Conservation (phyloP, 2,797 vertebrate genomes). For the Sphaeramia orbicularis region DNA sequence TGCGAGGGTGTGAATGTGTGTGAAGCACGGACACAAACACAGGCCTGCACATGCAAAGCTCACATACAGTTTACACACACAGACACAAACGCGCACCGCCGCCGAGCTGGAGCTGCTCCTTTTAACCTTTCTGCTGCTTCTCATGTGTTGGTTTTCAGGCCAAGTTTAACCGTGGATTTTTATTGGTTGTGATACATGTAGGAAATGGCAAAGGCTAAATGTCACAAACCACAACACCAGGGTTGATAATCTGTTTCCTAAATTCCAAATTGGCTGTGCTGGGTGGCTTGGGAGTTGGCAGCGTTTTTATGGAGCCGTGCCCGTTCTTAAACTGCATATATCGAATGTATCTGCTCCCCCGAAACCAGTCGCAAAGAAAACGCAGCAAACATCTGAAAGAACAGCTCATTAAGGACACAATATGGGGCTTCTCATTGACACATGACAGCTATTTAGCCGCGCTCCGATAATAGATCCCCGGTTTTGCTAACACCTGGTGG, state of each 20-base stretch:
- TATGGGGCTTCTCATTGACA: conserved; percentile 34
- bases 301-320: conserved; percentile 21
- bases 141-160: conserved; percentile 27
- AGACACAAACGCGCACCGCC: conserved; percentile 3
- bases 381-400: conserved; percentile 45
- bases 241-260: conserved; percentile 70
- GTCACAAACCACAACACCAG: conserved; percentile 62
- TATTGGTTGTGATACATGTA: conserved; percentile 62
- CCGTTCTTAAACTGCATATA: conserved; percentile 33
- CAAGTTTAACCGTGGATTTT: conserved; percentile 25
- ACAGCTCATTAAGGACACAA: conserved; percentile 62
- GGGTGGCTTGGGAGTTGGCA: conserved; percentile 43
- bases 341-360: conserved; percentile 35
- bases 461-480: conserved; percentile 39
- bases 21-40: conserved; percentile 29
- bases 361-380: conserved; percentile 42
- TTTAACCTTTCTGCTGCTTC: conserved; percentile 51
- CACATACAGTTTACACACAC: conserved; percentile 19
- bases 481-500: conserved; percentile 69
- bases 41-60: conserved; percentile 29
- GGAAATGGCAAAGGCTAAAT: conserved; percentile 68
- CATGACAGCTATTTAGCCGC: conserved; percentile 63
- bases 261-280: conserved; percentile 47
- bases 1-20: conserved; percentile 31
- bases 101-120: conserved; percentile 38